A percentile compares a stretch with the other conserved stretches of the same genome.
phyloP scores from a whole-genome alignment of 2,113 vertebrate species.

The Eulemur macaco region DNA sequence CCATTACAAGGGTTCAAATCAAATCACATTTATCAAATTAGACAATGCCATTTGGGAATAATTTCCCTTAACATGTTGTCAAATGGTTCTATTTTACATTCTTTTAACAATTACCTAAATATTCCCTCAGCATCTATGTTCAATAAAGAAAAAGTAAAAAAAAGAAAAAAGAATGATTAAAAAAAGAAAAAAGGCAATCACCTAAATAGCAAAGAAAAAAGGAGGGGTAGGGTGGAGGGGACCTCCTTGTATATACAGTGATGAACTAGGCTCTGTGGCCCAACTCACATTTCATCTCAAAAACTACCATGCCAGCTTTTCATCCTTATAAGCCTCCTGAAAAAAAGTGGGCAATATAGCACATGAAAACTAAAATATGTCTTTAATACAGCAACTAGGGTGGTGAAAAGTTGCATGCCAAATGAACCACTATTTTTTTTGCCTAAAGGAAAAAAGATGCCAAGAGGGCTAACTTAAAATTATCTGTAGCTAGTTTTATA shows the following conservation, averaged over 20 bases:
- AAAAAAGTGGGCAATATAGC: background rate
- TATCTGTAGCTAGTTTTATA: background rate
- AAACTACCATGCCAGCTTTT: background rate
- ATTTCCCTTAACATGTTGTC: background rate
- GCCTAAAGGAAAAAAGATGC: background rate
- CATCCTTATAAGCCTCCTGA: background rate
- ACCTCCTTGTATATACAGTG: background rate
- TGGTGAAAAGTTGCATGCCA: background rate
- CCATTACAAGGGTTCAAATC: background rate
- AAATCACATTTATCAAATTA: slow-evolving; percentile 39
- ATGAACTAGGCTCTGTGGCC: background rate
- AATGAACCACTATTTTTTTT: background rate
- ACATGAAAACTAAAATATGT: background rate
- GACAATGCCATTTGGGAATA: background rate
- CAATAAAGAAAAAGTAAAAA: background rate
- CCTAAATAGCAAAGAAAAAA: no score
- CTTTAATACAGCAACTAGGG: background rate
- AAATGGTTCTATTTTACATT: slow-evolving; percentile 2
- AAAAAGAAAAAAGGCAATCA: no score
- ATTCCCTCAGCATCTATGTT: no score
- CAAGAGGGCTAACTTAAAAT: background rate
- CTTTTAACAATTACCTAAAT: background rate
- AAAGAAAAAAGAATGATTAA: background rate
- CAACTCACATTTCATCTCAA: background rate
- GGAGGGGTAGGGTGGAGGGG: fast-evolving